These are phyloP conservation scores for Spea multiplicata DNA, from an alignment of 2,113 vertebrate species.

Conservation along the genomic window DNA sequence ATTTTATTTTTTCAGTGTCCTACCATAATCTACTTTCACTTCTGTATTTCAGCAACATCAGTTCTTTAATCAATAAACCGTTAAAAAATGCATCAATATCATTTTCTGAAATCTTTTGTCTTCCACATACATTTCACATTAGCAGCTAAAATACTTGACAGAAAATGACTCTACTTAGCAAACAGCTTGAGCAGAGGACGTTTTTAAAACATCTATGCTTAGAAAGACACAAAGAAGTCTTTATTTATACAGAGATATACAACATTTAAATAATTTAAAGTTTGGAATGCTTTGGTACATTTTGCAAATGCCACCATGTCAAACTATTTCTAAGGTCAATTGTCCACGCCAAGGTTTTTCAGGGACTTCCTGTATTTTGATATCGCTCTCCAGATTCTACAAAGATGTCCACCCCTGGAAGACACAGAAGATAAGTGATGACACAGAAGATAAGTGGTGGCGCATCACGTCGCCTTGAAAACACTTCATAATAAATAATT, in stretches of 20 bases:
- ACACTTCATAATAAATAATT: too few species aligned
- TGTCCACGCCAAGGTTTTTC: background rate
- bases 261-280: conserved; percentile 50
- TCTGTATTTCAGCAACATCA: too few species aligned
- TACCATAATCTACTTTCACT: too few species aligned
- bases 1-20: too few species aligned
- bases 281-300: conserved; percentile 48
- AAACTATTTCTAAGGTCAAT: background rate
- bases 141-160: background rate
- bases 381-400: conserved; percentile 84
- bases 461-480: too few species aligned
- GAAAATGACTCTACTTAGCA: background rate
- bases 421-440: conserved; percentile 14
- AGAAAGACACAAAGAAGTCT: conserved; percentile 4
- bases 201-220: conserved; percentile 17
- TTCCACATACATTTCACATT: background rate
- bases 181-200: conserved; percentile 10
- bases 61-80: too few species aligned
- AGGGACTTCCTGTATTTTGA: conserved; percentile 65
- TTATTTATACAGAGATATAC: conserved; percentile 38
- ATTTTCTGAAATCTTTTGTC: background rate
- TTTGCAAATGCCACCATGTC: background rate
- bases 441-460: too few species aligned
- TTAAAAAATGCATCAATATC: too few species aligned
- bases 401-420: conserved; percentile 78